Base-by-base conservation (phyloP, 1,140 invertebrate species). In the Caenorhabditis latens region DNA sequence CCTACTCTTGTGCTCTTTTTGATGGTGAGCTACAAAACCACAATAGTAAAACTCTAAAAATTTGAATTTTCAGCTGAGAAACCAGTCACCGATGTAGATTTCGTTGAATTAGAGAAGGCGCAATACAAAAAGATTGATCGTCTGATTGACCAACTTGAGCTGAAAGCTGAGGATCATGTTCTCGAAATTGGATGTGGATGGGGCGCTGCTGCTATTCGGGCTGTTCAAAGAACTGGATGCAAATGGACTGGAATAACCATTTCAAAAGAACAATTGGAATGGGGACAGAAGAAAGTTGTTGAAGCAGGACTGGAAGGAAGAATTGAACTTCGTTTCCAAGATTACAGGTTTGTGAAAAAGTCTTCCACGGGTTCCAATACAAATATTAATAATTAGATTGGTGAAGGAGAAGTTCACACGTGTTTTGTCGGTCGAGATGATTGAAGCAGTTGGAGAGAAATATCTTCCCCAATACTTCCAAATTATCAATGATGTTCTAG, bases 131-230 rank as follows among this genome's bases (percentile, higher is more conserved):
- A 92, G 84, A 89, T 91, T 85, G 91, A 92, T 71, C 21, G 88
- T 24, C 87, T 92, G 21, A 88, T 89, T 16, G 89, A 91, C 32
- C 90, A 88, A 82, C 71, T 92, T 11, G 71, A 89, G 19, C n/a
- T 92, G 13, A 89, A 90, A 63, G 84, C 90, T 4, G 88, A 87
- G 5, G 91, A 91, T 86, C 87, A 88, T 61, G 86, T 93, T 50
- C 86, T 92, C 3, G 92, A 93, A 83, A 91, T 92, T 55, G 92
- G 92, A 9, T 92, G 90, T 67, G 92, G 92, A 5, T 92, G 90
- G 91, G 92, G 92, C 21, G 88, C 86, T 57, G 83, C 86, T 55
- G 89, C 90, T 11, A 88, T 90, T 46, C 75, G 89, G 7, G 90
- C 87, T 40, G 90, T 90, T 8, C 53, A 58, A 21, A 71, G 65